These are phyloP conservation scores for Furnarius figulus DNA, from an alignment of 2,113 vertebrate genomes.

Conservation along the genomic window DNA sequence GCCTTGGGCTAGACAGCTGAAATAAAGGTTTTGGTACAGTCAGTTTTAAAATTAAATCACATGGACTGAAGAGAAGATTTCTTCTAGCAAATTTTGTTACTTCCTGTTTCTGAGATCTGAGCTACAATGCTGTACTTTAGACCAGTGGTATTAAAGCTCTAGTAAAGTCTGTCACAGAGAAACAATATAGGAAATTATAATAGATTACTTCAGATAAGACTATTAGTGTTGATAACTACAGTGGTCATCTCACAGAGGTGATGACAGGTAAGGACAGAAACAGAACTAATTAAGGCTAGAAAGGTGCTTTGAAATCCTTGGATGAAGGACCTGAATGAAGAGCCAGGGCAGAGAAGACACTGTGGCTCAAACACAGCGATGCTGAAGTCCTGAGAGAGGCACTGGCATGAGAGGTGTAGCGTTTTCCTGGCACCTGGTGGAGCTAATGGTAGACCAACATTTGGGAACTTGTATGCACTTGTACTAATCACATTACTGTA, in stretches of 20 bases:
- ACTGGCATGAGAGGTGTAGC: background rate
- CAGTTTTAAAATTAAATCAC: background rate
- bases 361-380: background rate
- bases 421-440: slow-evolving; percentile 25
- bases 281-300: background rate
- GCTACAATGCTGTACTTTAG: background rate
- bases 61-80: background rate
- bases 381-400: background rate
- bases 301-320: background rate
- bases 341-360: background rate
- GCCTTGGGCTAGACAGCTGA: background rate
- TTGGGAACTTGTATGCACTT: slow-evolving; percentile 51
- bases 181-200: background rate
- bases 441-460: slow-evolving; percentile 35
- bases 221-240: background rate
- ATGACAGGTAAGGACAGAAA: background rate
- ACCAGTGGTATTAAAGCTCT: background rate
- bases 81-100: background rate
- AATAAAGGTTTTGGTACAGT: background rate
- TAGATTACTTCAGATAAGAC: background rate
- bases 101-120: background rate
- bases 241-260: background rate
- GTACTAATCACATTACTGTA: slow-evolving; percentile 60
- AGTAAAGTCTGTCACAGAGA: background rate
- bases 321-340: background rate